Evolutionary conservation across 2,113 vertebrate species (phyloP).

Genomic region (Saguinus imperator): DNA sequence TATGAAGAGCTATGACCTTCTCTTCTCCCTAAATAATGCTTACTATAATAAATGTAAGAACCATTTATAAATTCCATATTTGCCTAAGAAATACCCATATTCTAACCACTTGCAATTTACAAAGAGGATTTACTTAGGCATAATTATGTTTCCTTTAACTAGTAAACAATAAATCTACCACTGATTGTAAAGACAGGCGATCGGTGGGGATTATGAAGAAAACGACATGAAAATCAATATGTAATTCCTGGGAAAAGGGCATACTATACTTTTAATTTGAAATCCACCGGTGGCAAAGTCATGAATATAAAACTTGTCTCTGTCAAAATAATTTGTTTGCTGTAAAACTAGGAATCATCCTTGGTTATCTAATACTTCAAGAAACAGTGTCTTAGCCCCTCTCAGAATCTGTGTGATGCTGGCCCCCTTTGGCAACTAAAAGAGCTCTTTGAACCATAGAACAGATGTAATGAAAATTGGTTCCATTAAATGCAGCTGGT

Average conservation of each 20-base stretch:
- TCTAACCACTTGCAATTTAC: slow-evolving; percentile 60
- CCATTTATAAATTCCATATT: slow-evolving; percentile 41
- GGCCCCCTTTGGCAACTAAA: slow-evolving; percentile 85
- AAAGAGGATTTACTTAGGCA: slow-evolving; percentile 54
- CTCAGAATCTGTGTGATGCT: slow-evolving; percentile 81
- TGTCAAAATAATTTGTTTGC: slow-evolving; percentile 84
- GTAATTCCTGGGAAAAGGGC: slow-evolving; percentile 73
- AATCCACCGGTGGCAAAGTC: slow-evolving; percentile 76
- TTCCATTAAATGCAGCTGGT: slow-evolving; percentile 89
- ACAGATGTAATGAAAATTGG: slow-evolving; percentile 90
- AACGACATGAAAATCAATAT: slow-evolving; percentile 81
- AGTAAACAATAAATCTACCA: slow-evolving; percentile 72
- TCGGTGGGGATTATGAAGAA: slow-evolving; percentile 75
- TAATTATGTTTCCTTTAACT: slow-evolving; percentile 70
- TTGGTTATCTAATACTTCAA: slow-evolving; percentile 84
- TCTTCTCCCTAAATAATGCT: slow-evolving; percentile 63
- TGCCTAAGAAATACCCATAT: slow-evolving; percentile 61
- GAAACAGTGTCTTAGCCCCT: slow-evolving; percentile 82
- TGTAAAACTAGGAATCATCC: slow-evolving; percentile 75
- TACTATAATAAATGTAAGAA: slow-evolving; percentile 43
- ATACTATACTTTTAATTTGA: slow-evolving; percentile 81
- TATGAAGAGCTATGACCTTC: slow-evolving; percentile 67
- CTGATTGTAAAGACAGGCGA: slow-evolving; percentile 70
- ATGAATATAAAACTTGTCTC: slow-evolving; percentile 81
- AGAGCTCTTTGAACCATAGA: slow-evolving; percentile 88